Evolutionary conservation across 2,113 vertebrate species (phyloP), one percentile per base, ranked within the genome.

Genomic region (Diphyllodes magnificus): DNA sequence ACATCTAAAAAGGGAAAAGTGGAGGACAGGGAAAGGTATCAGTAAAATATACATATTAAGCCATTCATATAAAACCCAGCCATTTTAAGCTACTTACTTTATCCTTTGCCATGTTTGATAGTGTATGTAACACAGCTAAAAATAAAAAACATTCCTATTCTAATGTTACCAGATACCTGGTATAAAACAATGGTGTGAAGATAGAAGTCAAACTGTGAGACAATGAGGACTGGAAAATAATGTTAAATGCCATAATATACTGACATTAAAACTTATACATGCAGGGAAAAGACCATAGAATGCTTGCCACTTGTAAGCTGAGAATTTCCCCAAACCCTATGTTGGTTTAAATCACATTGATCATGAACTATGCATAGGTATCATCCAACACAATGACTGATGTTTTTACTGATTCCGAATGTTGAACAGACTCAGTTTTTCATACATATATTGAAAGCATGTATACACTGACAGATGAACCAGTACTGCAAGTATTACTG

Each of bases 1-100:
- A 99, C 99, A 92, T 99, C 99, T 99, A 42, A 76, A 95, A 88
- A 78, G 27, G 10, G 15, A 42, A 70, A 86, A 85, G 90, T 18
- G 47, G 37, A 95, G 19, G 70, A 93, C 31, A 96, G 75, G 69
- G 68, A 18, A 89, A 94, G 37, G 7, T 40, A 25, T 92, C 80
- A 92, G 61, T 87, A 88, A 91, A 53, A 89, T 40, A 63, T 13
- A 68, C 35, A 13, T 66, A 70, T 31, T 49, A 93, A 78, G 88
- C 4, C 57, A 68, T 78, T 78, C 22, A 63, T 45, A 22, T 30
- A 90, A 90, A 90, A n/a, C 7, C 5, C 8, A 82, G 60, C 13
- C 50, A 45, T 81, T 92, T 78, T 20, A 89, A 71, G 47, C 35
- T 42, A 83, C 54, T 78, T 72, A 79, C 21, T 82, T 89, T 39